Evolutionary conservation across 1,140 invertebrate species (phyloP), one percentile per base, ranked within the genome.

Genomic region (Microplitis mediator): DNA sequence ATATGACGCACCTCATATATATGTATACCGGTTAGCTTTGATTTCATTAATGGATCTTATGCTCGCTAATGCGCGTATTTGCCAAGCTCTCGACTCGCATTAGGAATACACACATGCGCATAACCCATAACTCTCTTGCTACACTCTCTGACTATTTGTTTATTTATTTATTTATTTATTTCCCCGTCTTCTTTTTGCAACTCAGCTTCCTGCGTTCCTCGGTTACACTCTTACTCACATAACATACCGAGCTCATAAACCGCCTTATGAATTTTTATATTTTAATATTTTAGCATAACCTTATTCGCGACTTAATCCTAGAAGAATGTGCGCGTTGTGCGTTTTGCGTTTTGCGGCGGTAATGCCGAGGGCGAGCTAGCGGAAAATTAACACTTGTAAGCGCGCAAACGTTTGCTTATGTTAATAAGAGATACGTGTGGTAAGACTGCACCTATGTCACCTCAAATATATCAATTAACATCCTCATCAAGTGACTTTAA

Each of bases 381-480:
- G 69, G 75, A 74, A 76, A 82, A 82, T 82, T 82, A 82, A 79
- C 81, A 82, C 81, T 81, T 82, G 77, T 73, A 72, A 75, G 58
- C 73, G 61, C 45, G 71, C 58, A 31, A 68, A 68, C 64, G 81
- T 83, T 83, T 83, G 76, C 76, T 83, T 83, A 83, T 83, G 81
- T 76, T 82, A 83, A 83, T 83, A 4, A n/a, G n/a, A 23, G n/a
- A n/a, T 14, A n/a, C 32, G 65, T 74, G 56, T 58, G 51, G 23
- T 56, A 69, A 36, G 61, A 73, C 71, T 69, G 72, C 76, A 75
- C 58, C 39, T 54, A 72, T 79, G 78, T 78, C 79, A 77, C 74
- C 81, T 78, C 81, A 79, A 83, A 83, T 82, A 80, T 82, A 82
- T 82, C 81, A 82, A 83, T 83, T 83, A 83, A 82, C 81, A 81